phyloP scores from a whole-genome alignment of 2,113 vertebrate species.

The Dasyurus viverrinus region DNA sequence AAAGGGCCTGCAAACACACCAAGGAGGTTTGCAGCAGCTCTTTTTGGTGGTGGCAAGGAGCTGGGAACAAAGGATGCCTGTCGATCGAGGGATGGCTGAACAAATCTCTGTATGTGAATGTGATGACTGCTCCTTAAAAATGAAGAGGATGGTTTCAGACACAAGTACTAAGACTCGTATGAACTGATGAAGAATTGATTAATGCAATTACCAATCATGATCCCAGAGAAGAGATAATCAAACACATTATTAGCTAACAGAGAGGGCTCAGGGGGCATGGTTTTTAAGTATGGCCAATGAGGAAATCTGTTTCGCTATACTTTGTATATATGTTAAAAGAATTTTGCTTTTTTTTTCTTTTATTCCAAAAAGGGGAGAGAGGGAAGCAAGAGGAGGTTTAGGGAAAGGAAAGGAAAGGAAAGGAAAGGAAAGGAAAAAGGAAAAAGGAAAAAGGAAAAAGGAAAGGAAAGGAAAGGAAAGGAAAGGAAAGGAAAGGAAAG shows the following conservation, averaged over 20 bases:
- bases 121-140: neutral
- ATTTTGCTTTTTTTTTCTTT: neutral
- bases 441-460: no score
- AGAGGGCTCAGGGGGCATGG: neutral
- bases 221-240: neutral
- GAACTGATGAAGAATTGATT: neutral
- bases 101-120: neutral
- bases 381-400: neutral
- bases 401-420: neutral
- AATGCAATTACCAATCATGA: neutral
- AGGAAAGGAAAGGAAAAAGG: no score
- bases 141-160: neutral
- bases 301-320: neutral
- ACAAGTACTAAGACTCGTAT: neutral
- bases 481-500: no score
- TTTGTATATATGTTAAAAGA: neutral
- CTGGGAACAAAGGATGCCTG: neutral
- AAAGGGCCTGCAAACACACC: neutral
- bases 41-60: neutral
- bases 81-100: neutral
- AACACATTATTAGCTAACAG: neutral
- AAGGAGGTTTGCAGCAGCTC: neutral
- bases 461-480: no score
- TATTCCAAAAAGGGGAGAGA: neutral
- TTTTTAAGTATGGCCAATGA: neutral